Base-by-base conservation (phyloP, 2,113 vertebrate genomes). In the Mohoua ochrocephala region DNA sequence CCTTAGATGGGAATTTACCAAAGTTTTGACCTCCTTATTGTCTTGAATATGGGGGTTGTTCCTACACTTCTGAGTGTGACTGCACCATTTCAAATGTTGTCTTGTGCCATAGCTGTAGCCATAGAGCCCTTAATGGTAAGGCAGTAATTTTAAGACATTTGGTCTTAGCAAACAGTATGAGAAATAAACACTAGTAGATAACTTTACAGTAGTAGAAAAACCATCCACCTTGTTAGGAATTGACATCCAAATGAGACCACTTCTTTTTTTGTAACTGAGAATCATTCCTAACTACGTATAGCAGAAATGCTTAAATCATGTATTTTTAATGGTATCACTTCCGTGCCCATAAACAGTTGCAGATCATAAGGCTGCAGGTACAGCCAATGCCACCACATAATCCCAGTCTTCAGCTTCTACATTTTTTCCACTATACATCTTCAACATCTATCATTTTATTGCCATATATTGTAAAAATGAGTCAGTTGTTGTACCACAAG, bases 371-470 rank as follows among this genome's bases (percentile, higher is more conserved):
- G 45, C 47, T 84, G 76, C 47, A 93, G 74, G 88, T 94, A 84
- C 63, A 94, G 61, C 71, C 82, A 76, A 65, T 71, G 45, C 28
- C 37, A 54, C 90, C 87, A 50, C 10, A 28, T 80, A 88, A 84
- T 65, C 67, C 27, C 54, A 54, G 54, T 54, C 60, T 83, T 83
- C 50, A 60, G 37, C n/a, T 44, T 71, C 54, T 45, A 71, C 30
- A 18, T 69, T 91, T 96, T 96, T 97, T 97, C 92, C 78, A 64
- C 76, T 80, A 53, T 63, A 74, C 84, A 77, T 65, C 37, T 89
- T 59, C 65, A 79, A 39, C 68, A 80, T 74, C 28, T 31, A 64
- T 74, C 8, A 68, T 76, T 96, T 93, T 74, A 95, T 61, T 57
- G 35, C 65, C 70, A 83, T 92, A 77, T 91, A 92, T 84, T 93